Conservation (phyloP, 2,113 vertebrate genomes). For the Pristiophorus japonicus region DNA sequence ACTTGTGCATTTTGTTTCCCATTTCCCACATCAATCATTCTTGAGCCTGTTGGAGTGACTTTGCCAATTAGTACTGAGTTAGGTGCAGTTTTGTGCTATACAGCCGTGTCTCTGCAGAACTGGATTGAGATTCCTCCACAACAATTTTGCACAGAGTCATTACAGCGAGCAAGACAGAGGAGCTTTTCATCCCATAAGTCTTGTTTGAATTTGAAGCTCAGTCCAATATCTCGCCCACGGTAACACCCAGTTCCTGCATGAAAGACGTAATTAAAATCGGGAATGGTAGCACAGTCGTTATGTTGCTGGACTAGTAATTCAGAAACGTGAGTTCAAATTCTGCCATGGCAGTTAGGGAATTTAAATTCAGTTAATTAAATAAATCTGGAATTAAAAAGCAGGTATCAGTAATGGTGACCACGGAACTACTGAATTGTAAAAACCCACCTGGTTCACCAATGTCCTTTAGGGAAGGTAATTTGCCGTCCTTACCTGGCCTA, state of each 20-base stretch:
- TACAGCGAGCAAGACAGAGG: not conserved
- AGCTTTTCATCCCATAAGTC: not conserved
- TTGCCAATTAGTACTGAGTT: not conserved
- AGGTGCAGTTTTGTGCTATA: not conserved
- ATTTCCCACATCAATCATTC: not conserved
- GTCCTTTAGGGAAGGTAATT: no score
- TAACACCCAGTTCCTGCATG: not conserved
- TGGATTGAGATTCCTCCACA: not conserved
- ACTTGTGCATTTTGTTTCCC: not conserved
- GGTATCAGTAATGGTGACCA: no score
- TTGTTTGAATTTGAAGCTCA: not conserved
- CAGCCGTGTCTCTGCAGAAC: not conserved
- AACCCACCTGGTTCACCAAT: no score
- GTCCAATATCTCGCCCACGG: not conserved
- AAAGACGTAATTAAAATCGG: not conserved
- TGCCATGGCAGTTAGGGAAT: no score
- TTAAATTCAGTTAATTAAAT: no score
- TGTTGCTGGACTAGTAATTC: no score
- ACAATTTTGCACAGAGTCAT: not conserved
- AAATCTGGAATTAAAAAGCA: no score
- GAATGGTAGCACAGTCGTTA: no score
- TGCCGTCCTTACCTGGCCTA: no score
- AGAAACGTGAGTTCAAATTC: no score
- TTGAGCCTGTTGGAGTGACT: not conserved
- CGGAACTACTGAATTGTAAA: no score